Evolutionary conservation across 2,888 invertebrate genomes (phyloP).

Genomic region (Pecten maximus): DNA sequence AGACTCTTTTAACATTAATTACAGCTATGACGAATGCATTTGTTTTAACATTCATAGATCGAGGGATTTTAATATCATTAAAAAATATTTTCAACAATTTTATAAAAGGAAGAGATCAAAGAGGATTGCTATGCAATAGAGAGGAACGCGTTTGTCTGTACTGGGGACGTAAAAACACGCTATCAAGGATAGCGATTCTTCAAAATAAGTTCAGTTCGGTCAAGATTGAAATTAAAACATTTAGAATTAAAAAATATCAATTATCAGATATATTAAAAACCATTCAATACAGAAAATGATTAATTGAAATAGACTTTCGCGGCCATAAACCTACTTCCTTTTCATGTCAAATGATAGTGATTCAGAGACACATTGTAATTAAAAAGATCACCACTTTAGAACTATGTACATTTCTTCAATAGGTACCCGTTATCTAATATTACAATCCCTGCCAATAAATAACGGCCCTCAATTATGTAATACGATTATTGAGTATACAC

Average conservation of each 20-base stretch:
- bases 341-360: background rate
- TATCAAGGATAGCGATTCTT: background rate
- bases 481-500: background rate
- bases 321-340: background rate
- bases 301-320: background rate
- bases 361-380: background rate
- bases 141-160: background rate
- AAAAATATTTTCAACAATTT: no score
- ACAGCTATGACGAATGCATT: no score
- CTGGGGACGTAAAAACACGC: background rate
- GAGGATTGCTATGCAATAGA: background rate
- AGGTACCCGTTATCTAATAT: background rate
- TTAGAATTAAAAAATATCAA: background rate
- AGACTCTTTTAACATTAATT: no score
- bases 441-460: background rate
- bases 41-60: no score
- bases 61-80: no score
- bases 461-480: background rate
- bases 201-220: slow-evolving; percentile 1
- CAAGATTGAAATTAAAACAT: background rate
- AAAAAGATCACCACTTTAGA: background rate
- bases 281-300: background rate
- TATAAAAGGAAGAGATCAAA: background rate
- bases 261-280: background rate
- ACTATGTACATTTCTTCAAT: background rate